Base-by-base conservation (phyloP, 2,888 invertebrate species). In the Calliopum simillimum region DNA sequence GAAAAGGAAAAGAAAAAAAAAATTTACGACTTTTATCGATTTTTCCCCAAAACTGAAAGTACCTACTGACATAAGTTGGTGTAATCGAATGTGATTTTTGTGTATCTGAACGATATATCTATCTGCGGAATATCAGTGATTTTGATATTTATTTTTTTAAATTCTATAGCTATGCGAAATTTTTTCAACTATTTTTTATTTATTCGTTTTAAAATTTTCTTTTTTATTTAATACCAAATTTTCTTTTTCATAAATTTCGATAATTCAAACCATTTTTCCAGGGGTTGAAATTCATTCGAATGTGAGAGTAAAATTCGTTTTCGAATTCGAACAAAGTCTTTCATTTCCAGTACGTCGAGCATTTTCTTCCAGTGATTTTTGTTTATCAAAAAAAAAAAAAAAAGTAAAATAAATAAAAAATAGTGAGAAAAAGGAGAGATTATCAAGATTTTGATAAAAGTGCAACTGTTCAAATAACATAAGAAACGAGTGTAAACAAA, bases 11-110 rank as follows among this genome's bases (percentile, higher is more conserved):
- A n/a, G n/a, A n/a, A n/a, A n/a, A 33, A 33, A 33, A 33, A 47
- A 46, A 12, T 56, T 56, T 46, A 12, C 49, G 51, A 33, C 23
- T 25, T 21, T 58, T 66, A 66, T 66, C 25, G 66, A 66, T 66
- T 66, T 66, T 64, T 55, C 44, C 16, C 41, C n/a, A 43, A 6
- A 23, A 13, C 43, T 49, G 8, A 21, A 51, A 8, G n/a, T n/a
- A n/a, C n/a, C n/a, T 6, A 33, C 33, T 33, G 8, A 33, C 33
- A 33, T 33, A 21, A 51, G 19, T 21, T 11, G 21, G 19, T 14
- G 19, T 5, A 16, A 16, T 5, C 49, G 49, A 19, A 21, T 21
- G 47, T 16, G 21, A 51, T 3, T 51, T 33, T 4, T 51, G 51
- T 51, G 51, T 51, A 51, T 19, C 51, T 51, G 8, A 6, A 33